phyloP scores from a whole-genome alignment of 64 coral and sea anemone species.

The Porites lutea region DNA sequence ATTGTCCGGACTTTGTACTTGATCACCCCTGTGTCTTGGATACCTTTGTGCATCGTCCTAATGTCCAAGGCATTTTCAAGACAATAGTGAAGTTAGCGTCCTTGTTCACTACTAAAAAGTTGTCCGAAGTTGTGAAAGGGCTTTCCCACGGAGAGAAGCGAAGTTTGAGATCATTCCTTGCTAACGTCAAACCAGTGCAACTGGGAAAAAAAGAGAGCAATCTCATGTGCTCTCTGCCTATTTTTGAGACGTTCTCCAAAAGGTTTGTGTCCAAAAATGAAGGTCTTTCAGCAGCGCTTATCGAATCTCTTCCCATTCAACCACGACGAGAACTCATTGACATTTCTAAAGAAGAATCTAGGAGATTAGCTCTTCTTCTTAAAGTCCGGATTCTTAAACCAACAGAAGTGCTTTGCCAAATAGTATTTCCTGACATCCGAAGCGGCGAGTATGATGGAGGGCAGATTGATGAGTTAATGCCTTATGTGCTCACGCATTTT shows the following conservation, averaged over 20 bases:
- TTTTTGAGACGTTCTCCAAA: constrained; percentile 42
- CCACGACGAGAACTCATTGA: not conserved
- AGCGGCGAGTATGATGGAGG: not conserved
- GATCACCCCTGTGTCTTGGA: constrained; percentile 29
- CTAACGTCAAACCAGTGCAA: not conserved
- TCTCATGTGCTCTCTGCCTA: constrained; percentile 8
- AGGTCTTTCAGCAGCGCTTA: not conserved
- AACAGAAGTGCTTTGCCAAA: not conserved
- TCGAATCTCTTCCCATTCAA: not conserved
- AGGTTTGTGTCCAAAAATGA: not conserved
- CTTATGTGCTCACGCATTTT: constrained; percentile 42
- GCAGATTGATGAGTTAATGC: not conserved
- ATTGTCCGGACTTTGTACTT: constrained; percentile 44
- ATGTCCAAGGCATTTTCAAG: constrained; percentile 39
- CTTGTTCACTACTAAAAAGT: too few relatives aligned
- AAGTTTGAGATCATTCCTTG: constrained; percentile 54
- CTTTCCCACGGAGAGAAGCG: not conserved
- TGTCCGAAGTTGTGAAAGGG: not conserved
- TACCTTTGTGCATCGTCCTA: constrained; percentile 35
- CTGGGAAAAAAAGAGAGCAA: not conserved
- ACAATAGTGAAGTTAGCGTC: constrained; percentile 7
- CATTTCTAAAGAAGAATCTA: not conserved
- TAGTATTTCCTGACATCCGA: not conserved
- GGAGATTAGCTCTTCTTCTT: not conserved
- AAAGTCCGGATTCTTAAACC: not conserved